phyloP scores from a whole-genome alignment of 2,113 vertebrate genomes.

The Balaeniceps rex region DNA sequence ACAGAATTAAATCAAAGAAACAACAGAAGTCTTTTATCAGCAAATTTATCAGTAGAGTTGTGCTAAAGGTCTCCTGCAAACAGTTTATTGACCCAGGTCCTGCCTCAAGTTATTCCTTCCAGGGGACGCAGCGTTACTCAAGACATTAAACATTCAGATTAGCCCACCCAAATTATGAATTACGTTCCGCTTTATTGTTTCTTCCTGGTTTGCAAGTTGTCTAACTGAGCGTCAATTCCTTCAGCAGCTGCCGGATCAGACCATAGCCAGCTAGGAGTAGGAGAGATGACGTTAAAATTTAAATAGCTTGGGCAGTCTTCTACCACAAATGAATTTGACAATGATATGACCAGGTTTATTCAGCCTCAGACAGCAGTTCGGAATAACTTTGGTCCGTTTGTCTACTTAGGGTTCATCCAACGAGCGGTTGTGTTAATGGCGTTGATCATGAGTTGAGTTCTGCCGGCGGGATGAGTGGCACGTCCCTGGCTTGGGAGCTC shows the following conservation, averaged over 20 bases:
- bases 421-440: fast-evolving
- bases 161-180: background rate
- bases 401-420: background rate
- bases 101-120: background rate
- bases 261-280: background rate
- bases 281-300: background rate
- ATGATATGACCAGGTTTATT: background rate
- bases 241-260: background rate
- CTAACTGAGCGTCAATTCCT: background rate
- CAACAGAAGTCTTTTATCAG: background rate
- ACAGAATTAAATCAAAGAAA: background rate
- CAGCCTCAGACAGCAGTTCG: background rate
- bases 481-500: background rate
- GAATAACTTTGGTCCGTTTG: background rate
- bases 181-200: background rate
- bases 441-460: background rate
- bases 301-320: background rate
- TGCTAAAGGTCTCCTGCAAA: background rate
- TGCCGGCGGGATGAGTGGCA: background rate
- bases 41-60: background rate
- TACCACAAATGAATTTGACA: background rate
- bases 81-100: background rate
- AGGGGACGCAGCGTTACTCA: background rate
- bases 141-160: background rate
- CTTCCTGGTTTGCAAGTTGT: background rate